Conservation (phyloP, 2,113 vertebrate species). For the Gorilla gorilla region DNA sequence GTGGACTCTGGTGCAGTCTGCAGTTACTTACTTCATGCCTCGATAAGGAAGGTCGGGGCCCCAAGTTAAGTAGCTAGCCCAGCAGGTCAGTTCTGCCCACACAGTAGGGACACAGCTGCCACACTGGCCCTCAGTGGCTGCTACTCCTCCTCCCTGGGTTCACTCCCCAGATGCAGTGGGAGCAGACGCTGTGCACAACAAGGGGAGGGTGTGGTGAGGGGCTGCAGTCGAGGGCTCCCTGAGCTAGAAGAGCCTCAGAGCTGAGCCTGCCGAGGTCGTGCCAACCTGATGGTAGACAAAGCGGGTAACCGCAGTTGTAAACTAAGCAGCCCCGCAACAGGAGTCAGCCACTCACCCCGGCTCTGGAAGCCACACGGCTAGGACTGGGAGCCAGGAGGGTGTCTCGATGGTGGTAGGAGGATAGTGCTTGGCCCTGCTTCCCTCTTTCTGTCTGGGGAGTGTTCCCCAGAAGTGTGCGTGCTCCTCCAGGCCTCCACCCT, state of each 20-base stretch:
- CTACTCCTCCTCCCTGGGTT: too few relatives aligned
- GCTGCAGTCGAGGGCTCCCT: fast-evolving
- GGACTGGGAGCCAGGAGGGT: not conserved
- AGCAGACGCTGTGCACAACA: fast-evolving
- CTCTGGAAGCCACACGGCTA: not conserved
- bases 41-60: not conserved
- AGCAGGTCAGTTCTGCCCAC: too few relatives aligned
- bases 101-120: not conserved
- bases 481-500: not conserved
- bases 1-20: not conserved
- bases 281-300: not conserved
- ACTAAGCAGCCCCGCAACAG: not conserved
- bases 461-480: not conserved
- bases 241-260: not conserved
- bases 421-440: not conserved
- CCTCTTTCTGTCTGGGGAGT: not conserved
- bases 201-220: not conserved
- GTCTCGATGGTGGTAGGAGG: not conserved
- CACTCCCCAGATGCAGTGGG: fast-evolving
- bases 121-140: fast-evolving
- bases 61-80: not conserved
- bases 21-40: not conserved
- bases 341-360: not conserved
- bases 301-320: not conserved
- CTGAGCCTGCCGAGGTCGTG: too few relatives aligned